Percentiles rank a stretch among this genome's conserved stretches.
Conservation (phyloP, 2,888 invertebrate genomes). For the Opisthograptis luteolata region DNA sequence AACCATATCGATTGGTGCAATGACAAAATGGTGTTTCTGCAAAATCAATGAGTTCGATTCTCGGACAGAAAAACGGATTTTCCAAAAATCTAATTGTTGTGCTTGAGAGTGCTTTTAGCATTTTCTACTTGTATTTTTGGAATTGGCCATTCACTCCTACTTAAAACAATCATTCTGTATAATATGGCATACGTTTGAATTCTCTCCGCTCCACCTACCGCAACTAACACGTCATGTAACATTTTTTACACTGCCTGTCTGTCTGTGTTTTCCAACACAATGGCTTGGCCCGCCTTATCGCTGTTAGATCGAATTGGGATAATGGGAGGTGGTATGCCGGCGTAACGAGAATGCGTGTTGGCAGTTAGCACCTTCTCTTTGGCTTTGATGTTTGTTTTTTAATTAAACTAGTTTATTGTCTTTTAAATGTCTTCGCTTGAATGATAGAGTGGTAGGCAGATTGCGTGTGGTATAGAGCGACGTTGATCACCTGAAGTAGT, state of each 20-base stretch:
- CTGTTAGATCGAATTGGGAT: constrained; percentile 28
- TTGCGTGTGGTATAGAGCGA: background rate
- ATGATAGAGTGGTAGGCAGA: background rate
- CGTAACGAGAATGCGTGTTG: constrained; percentile 26
- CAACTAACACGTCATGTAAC: background rate
- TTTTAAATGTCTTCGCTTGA: background rate
- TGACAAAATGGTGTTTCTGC: too few species aligned
- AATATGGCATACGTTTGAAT: background rate
- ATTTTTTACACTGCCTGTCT: constrained; percentile 24
- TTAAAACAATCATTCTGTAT: too few species aligned
- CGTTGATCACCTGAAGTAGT: too few species aligned
- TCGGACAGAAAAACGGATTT: too few species aligned
- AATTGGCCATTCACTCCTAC: too few species aligned
- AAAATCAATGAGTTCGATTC: too few species aligned
- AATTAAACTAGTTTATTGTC: constrained; percentile 13
- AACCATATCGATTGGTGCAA: too few species aligned
- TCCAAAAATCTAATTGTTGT: too few species aligned
- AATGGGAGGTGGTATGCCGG: constrained; percentile 17
- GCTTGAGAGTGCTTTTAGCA: too few species aligned
- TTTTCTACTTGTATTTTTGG: too few species aligned
- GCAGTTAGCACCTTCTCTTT: constrained; percentile 34
- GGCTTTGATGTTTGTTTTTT: constrained; percentile 21
- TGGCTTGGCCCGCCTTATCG: constrained; percentile 37
- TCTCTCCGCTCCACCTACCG: background rate
- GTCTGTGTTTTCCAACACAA: constrained; percentile 35